Conservation (phyloP, 2,888 invertebrate species). For the Melinaea marsaeus region DNA sequence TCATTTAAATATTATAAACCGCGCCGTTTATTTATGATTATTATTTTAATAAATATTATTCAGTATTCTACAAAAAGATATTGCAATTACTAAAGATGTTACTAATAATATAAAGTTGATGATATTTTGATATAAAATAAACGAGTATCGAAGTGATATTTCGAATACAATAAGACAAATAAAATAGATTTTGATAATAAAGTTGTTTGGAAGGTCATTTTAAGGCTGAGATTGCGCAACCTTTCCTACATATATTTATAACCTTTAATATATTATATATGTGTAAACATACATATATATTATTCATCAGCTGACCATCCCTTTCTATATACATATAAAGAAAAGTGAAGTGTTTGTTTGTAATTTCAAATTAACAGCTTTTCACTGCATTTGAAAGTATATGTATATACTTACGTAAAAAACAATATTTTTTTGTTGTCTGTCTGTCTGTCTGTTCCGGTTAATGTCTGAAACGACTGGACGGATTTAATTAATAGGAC, state of each 20-base stretch:
- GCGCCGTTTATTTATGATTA: no score
- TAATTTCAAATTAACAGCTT: no score
- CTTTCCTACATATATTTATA: constrained; percentile 1
- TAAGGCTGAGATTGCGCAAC: neutral
- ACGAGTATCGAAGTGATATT: neutral
- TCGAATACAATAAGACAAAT: neutral
- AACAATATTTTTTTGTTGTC: neutral
- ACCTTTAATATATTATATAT: neutral
- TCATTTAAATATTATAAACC: no score
- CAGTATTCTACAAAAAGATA: no score
- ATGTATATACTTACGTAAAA: no score
- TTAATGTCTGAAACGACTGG: neutral
- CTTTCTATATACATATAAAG: neutral
- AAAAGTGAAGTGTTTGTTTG: no score
- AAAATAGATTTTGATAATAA: neutral
- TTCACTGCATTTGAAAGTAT: no score
- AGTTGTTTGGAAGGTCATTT: constrained; percentile 1
- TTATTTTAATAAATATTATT: no score
- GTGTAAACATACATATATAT: neutral
- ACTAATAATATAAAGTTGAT: no score
- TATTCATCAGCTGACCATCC: neutral
- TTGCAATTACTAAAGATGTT: no score
- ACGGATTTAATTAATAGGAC: no score
- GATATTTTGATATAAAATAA: neutral
- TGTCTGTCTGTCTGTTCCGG: neutral